Evolutionary conservation across 2,113 vertebrate genomes (phyloP), one percentile per base, ranked within the genome.

Genomic region (Melospiza melodia): DNA sequence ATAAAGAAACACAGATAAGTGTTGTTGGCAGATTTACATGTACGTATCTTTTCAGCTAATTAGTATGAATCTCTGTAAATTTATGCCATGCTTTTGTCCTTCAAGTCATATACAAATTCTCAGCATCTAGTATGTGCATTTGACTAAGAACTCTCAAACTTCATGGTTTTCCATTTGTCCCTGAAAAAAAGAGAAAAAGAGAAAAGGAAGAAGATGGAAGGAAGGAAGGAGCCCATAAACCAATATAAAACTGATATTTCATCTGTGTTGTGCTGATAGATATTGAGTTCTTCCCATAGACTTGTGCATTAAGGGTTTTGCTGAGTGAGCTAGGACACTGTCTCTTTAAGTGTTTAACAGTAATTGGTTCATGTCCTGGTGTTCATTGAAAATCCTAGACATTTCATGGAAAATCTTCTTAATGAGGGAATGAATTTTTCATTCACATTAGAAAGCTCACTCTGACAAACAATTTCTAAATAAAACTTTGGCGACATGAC

Each of bases 391-490:
- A 98, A 98, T 98, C 97, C 97, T 95, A 98, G 98, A 98, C 98
- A 98, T 98, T 98, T 98, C 98, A 98, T 98, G 98, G 98, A 98
- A 98, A 98, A 97, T 98, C 98, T 98, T 98, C 98, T 98, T 98
- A 99, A 99, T 98, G 98, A 99, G 98, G 94, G 97, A 98, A 99
- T 99, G 99, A 99, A 99, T 99, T 99, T 99, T 99, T 99, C 98
- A 99, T 99, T 97, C 98, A 98, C 98, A 97, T 98, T 98, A 98
- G 98, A 98, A 98, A 98, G 98, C 98, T 98, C 98, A 94, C 97
- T 98, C 98, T 98, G 98, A 98, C 98, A 98, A 98, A 98, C 98
- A 98, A 98, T 98, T 99, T 98, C 98, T 99, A 98, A 99, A 99
- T 99, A 99, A 98, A 98, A 98, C 98, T 98, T 98, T 98, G 97